phyloP scores from a whole-genome alignment of 1,140 invertebrate species.

The Drosophila sulfurigaster region DNA sequence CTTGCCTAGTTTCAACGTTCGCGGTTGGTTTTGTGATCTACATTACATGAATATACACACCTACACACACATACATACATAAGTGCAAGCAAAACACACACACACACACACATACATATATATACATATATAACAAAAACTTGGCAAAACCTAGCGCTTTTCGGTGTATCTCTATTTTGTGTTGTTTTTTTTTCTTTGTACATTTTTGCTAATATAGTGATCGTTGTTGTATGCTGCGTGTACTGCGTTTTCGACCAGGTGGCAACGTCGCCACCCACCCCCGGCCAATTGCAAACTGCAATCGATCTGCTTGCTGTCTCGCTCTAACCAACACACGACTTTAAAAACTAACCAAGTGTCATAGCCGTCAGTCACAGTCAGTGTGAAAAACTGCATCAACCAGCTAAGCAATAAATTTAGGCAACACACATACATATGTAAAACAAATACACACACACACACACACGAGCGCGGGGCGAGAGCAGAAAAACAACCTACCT shows the following conservation, averaged over 20 bases:
- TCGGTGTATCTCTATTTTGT: slow-evolving; percentile 40
- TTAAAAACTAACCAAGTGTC: slow-evolving; percentile 38
- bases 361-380: slow-evolving; percentile 18
- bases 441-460: slow-evolving; percentile 21
- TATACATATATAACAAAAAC: slow-evolving; percentile 35
- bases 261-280: slow-evolving; percentile 11
- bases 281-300: not conserved
- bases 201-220: slow-evolving; percentile 25
- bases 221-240: slow-evolving; percentile 35
- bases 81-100: slow-evolving; percentile 7
- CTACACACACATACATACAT: slow-evolving; percentile 22
- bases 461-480: slow-evolving; percentile 4
- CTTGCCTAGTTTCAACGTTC: slow-evolving; percentile 50
- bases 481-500: slow-evolving; percentile 72
- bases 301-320: slow-evolving; percentile 31
- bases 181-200: slow-evolving; percentile 3
- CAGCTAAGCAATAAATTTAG: slow-evolving; percentile 45
- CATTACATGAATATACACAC: slow-evolving; percentile 28
- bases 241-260: slow-evolving; percentile 37
- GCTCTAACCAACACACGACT: slow-evolving; percentile 17
- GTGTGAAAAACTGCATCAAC: slow-evolving; percentile 15
- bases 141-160: slow-evolving; percentile 52
- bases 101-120: slow-evolving; percentile 20
- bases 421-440: slow-evolving; percentile 31
- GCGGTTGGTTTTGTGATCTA: slow-evolving; percentile 58